Evolutionary conservation across 2,888 invertebrate species (phyloP), one percentile per base, ranked within the genome.

Genomic region (Bombylius major): DNA sequence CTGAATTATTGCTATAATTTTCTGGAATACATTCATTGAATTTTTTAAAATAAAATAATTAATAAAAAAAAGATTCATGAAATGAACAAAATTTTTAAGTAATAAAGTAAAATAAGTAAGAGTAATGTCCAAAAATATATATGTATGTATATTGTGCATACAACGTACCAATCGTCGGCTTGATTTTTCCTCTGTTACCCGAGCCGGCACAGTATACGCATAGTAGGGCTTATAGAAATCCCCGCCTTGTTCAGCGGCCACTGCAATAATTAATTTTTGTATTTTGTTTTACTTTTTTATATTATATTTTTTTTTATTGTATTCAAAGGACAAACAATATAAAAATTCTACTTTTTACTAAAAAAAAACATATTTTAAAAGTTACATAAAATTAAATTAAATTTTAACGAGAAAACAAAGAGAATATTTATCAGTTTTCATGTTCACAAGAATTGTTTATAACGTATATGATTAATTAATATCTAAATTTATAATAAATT

Each of bases 181-280:
- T 72, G 78, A 73, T 76, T 80, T 82, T 76, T 82, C 82, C 77
- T 80, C 80, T 72, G 75, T 70, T 73, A 75, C 75, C 77, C 79
- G 79, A 76, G 77, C 76, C 71, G 78, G 78, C 75, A 76, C 70
- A 65, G 61, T 85, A 85, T 80, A 86, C 81, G 77, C 77, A 76
- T 80, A 80, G 83, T 80, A 83, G 82, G 80, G 83, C 84, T 88
- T 89, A 88, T 83, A 88, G 87, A 83, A 84, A 82, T 88, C 87
- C 83, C 77, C 78, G 78, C 82, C 81, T 78, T 84, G 83, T 80
- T 84, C 85, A 78, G 84, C 84, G 81, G 85, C 86, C 85, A 86
- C 86, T 86, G 85, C 78, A 86, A 84, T 79, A 77, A 76, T 63
- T 61, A 62, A 62, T 62, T 64, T 62, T 51, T 59, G 61, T 61